A percentile compares a stretch with the other conserved stretches of the same genome.
These are phyloP conservation scores for Horisme vitalbata DNA, from an alignment of 2,888 invertebrate species.

Conservation along the genomic window DNA sequence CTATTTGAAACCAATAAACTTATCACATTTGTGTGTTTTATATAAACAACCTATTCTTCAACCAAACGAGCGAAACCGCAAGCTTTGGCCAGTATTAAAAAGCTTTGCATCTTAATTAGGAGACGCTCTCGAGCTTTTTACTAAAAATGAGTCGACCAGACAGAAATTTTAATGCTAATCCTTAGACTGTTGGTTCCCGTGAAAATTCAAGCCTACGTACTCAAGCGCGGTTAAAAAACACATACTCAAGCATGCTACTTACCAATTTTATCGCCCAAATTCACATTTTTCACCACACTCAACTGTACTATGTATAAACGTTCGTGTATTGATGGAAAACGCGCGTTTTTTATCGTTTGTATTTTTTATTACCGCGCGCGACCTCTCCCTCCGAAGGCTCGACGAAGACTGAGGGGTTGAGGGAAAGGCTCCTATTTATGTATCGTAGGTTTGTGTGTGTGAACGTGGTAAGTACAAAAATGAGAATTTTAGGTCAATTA, in stretches of 20 bases:
- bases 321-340: slow-evolving; percentile 1
- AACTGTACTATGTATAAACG: neutral
- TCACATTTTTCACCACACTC: slow-evolving; percentile 2
- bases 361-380: slow-evolving; percentile 16
- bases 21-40: no score
- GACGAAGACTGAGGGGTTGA: slow-evolving; percentile 41
- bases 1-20: no score
- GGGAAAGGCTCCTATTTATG: slow-evolving; percentile 14
- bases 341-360: slow-evolving; percentile 16
- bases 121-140: no score
- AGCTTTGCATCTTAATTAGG: no score
- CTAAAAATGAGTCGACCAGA: no score
- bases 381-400: slow-evolving; percentile 22
- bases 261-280: neutral
- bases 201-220: no score
- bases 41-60: no score
- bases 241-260: slow-evolving; percentile 6
- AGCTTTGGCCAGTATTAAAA: no score
- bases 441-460: slow-evolving; percentile 4
- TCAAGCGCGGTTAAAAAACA: no score
- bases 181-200: no score
- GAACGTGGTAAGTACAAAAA: slow-evolving; percentile 12
- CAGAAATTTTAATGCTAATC: no score
- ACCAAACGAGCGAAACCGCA: no score
- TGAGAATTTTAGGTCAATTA: slow-evolving; percentile 18